Evolutionary conservation across 2,888 invertebrate genomes (phyloP), one percentile per base, ranked within the genome.

Genomic region (Lochmaea crataegi): DNA sequence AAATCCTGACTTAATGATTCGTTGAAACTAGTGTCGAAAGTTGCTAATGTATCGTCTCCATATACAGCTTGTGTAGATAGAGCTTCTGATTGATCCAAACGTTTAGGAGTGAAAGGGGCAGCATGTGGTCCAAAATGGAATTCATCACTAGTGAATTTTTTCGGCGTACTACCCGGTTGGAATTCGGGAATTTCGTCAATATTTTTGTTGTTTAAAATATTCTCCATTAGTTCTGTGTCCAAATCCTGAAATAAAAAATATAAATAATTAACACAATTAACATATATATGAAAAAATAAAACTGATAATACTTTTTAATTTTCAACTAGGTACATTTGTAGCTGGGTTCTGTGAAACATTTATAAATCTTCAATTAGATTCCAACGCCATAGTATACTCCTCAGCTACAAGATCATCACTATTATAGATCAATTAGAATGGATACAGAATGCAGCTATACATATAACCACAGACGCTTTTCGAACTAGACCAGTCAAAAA

Each of bases 71-170:
- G 87, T 14, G 88, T 89, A 32, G 89, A 89, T 0, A 88, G 85
- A 0, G 87, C 82, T 75, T 88, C 88, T 0, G 89, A 88, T 65
- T 87, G 87, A 75, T 89, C 88, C 71, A 87, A 78, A 48, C 83
- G 80, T 77, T 84, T 84, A 0, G 85, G 83, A 5, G 86, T 84
- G 76, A 86, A 86, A 9, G 86, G 89, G 41, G 89, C 88, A 79
- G 90, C 90, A 82, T 90, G 91, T 78, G 90, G 90, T 85, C 91
- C 91, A 80, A 91, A 89, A 82, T 90, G 90, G 83, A 91, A 90
- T 83, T 90, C 90, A 77, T 90, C 89, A 82, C 72, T 75, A 26
- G 78, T 75, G 53, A 76, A 74, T 77, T 81, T 83, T 22, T 71
- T 75, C 11, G 79, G 82, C 10, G 81, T 82, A 74, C 79, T 83